Evolutionary conservation across 2,888 invertebrate species (phyloP), one percentile per base, ranked within the genome.

Genomic region (Baronia brevicornis): DNA sequence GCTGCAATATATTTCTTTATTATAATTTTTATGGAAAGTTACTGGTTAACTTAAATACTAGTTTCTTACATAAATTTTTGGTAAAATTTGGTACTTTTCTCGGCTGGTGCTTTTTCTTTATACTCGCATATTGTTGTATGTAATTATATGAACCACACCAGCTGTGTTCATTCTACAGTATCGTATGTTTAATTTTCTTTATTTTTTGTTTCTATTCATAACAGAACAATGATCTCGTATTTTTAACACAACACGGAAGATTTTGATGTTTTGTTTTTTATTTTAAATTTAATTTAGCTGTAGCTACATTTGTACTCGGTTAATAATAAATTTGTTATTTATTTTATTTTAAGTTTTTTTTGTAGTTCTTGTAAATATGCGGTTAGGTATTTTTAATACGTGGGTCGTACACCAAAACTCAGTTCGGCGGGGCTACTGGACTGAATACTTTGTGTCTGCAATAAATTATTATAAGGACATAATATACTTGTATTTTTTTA

Each of bases 391-490:
- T 58, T 69, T 75, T 71, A 56, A 64, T 64, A 60, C 43, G 67
- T 67, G 72, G 74, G 68, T 60, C 67, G 66, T 64, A 66, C 74
- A 66, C 71, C 65, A 61, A 60, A 49, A 45, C 52, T 58, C 64
- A 59, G 75, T 74, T 71, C 72, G 57, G 74, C 74, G 78, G 73
- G 75, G 75, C 70, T 57, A 62, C 70, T 70, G 77, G 51, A 71
- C 73, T 75, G 74, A 62, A 70, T 60, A 57, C 60, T 75, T 73
- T 72, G 77, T 79, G 77, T 79, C 77, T 80, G 82, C 82, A 84
- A 84, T 84, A 82, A 80, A 82, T 64, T 75, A 74, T 60, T 60
- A 44, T 77, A 78, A 74, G 74, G 57, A 65, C 60, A 61, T 35
- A 13, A 25, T 29, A 9, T 21, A 40, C 48, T 56, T 57, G 58